Conservation (phyloP, 2,888 invertebrate species). For the Idaea biselata region DNA sequence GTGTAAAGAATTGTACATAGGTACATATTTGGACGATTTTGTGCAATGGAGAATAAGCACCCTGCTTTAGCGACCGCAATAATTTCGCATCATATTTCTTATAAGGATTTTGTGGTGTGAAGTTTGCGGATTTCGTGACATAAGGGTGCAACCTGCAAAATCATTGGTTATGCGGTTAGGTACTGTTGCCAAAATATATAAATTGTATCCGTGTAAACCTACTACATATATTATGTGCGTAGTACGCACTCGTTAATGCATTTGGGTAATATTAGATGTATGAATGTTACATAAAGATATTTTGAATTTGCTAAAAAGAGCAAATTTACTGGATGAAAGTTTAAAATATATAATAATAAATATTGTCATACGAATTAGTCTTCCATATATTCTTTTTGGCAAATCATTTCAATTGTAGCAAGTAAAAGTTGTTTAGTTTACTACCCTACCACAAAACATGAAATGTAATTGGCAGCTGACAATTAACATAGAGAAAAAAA, state of each 20-base stretch:
- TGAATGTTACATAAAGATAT: conserved; percentile 52
- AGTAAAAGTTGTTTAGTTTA: conserved; percentile 43
- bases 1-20: conserved; percentile 27
- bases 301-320: conserved; percentile 55
- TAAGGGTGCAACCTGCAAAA: neutral
- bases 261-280: conserved; percentile 73
- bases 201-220: conserved; percentile 34
- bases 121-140: conserved; percentile 13
- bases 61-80: neutral
- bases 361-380: conserved; percentile 49
- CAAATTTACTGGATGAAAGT: conserved; percentile 36
- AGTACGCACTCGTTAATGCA: conserved; percentile 64
- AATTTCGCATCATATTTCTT: conserved; percentile 36
- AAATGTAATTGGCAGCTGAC: conserved; percentile 39
- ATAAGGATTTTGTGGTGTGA: conserved; percentile 47
- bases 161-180: conserved; percentile 11
- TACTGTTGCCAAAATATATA: conserved; percentile 60
- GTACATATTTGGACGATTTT: conserved; percentile 56
- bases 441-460: conserved; percentile 54
- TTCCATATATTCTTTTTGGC: conserved; percentile 74
- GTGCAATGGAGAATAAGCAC: conserved; percentile 62
- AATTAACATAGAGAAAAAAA: conserved; percentile 16
- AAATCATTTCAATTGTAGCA: conserved; percentile 74
- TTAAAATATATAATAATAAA: conserved; percentile 42
- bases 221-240: conserved; percentile 34